Evolutionary conservation across 2,797 vertebrate genomes (phyloP).

Genomic region (Trachurus trachurus): DNA sequence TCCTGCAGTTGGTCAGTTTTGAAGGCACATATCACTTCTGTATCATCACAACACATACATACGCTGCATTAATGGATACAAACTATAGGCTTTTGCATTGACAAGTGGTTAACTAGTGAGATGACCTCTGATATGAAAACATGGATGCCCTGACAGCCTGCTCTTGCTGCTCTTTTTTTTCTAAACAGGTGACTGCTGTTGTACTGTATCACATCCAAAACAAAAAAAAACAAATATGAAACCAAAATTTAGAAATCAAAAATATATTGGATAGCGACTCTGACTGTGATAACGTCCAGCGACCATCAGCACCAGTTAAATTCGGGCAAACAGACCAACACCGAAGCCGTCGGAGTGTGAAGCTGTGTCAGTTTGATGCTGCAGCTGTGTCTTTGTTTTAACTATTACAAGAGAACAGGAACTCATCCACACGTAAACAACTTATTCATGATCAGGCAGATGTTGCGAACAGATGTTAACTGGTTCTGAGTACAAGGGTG

Average conservation of each 20-base stretch:
- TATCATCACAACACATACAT: too few relatives aligned
- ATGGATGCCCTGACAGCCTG: neutral
- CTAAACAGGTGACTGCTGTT: neutral
- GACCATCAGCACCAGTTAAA: constrained; percentile 11
- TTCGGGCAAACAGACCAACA: neutral
- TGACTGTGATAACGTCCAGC: neutral
- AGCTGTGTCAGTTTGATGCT: neutral
- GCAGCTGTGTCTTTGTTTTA: neutral
- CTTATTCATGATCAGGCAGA: neutral
- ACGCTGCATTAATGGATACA: neutral
- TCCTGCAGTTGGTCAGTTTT: neutral
- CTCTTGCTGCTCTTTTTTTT: constrained; percentile 4
- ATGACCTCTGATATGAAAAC: constrained; percentile 2
- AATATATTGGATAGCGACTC: neutral
- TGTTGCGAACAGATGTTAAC: neutral
- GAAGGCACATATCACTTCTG: neutral
- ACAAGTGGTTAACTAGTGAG: constrained; percentile 11
- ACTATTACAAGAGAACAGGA: neutral
- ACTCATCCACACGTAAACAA: neutral
- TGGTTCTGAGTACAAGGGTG: neutral
- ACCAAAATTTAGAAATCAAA: neutral
- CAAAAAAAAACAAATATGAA: neutral
- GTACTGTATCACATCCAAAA: neutral
- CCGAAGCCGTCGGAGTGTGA: neutral
- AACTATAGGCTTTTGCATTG: neutral